Conservation (phyloP, 2,797 vertebrate species). For the Aphelocoma californica region DNA sequence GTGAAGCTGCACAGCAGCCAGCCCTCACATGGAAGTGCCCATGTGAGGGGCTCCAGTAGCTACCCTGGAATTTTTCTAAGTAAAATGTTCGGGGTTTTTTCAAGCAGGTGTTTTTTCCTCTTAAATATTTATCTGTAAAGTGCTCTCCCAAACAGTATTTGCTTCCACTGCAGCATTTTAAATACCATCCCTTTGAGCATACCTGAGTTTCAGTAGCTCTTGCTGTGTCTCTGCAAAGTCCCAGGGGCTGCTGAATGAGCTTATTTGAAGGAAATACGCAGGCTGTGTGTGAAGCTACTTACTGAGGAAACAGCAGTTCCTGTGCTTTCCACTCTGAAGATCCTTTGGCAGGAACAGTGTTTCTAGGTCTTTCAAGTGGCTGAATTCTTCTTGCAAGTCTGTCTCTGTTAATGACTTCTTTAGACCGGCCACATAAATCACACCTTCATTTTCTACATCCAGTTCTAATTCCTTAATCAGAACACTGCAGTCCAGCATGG, state of each 20-base stretch:
- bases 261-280: background rate
- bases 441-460: constrained; percentile 74
- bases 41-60: background rate
- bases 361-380: constrained; percentile 73
- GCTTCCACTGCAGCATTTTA: background rate
- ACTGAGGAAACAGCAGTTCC: constrained; percentile 81
- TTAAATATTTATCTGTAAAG: background rate
- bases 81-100: background rate
- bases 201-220: background rate
- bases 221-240: background rate
- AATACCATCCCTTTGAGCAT: background rate
- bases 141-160: background rate
- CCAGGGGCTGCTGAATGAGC: background rate
- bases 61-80: background rate
- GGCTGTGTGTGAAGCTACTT: constrained; percentile 56
- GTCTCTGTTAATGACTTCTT: constrained; percentile 67
- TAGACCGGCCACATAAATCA: constrained; percentile 77
- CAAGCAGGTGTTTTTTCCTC: background rate
- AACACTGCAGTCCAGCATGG: constrained; percentile 77
- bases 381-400: constrained; percentile 72
- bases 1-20: background rate
- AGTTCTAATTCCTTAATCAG: constrained; percentile 74
- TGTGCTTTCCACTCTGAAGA: constrained; percentile 59
- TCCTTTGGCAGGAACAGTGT: constrained; percentile 72
- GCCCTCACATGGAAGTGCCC: background rate